Percentiles rank a stretch among this genome's conserved stretches.
phyloP scores from a whole-genome alignment of 1,140 invertebrate genomes.

The Nomia melanderi region DNA sequence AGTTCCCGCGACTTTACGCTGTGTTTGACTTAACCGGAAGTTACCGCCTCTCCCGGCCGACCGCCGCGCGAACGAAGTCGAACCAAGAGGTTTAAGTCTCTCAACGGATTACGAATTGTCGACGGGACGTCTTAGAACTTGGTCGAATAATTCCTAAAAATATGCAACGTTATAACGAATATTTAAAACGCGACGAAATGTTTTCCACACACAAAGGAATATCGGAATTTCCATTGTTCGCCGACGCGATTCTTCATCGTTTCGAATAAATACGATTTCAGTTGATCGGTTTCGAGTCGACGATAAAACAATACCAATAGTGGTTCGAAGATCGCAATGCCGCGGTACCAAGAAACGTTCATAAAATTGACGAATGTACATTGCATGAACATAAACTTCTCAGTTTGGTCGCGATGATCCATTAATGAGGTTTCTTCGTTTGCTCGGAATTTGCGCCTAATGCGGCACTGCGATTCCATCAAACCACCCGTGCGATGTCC shows the following conservation, averaged over 20 bases:
- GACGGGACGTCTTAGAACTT: conserved; percentile 35
- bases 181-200: too few relatives aligned
- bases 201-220: too few relatives aligned
- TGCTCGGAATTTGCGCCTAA: background rate
- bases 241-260: too few relatives aligned
- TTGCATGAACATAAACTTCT: conserved; percentile 33
- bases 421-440: conserved; percentile 14
- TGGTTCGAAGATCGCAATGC: background rate
- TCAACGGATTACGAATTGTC: conserved; percentile 46
- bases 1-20: conserved; percentile 75
- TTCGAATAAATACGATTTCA: background rate
- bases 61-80: conserved; percentile 61
- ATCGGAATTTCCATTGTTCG: too few relatives aligned
- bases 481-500: conserved; percentile 9
- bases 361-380: conserved; percentile 15
- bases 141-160: background rate
- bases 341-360: background rate
- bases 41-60: conserved; percentile 70
- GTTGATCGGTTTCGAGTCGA: too few relatives aligned
- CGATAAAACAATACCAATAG: too few relatives aligned
- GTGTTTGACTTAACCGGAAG: conserved; percentile 79
- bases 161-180: too few relatives aligned
- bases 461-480: background rate
- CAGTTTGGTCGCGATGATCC: conserved; percentile 27
- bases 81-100: conserved; percentile 45